phyloP scores from a whole-genome alignment of 2,113 vertebrate species.

The Copsychus sechellarum region DNA sequence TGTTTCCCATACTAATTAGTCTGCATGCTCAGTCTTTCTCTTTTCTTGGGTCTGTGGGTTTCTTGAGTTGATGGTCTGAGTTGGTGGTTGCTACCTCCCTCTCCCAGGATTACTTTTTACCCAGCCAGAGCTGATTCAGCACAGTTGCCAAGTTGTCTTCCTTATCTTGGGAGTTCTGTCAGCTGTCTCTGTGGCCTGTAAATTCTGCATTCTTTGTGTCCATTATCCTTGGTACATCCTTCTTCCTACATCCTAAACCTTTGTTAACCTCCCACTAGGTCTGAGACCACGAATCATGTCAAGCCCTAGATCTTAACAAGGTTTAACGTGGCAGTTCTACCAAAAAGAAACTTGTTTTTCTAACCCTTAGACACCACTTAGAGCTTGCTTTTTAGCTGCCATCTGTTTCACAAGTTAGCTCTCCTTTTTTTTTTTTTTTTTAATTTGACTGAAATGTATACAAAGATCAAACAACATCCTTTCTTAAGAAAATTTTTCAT shows the following conservation, averaged over 20 bases:
- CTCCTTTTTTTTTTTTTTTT: not conserved
- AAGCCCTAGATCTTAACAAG: not conserved
- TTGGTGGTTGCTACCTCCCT: accelerated
- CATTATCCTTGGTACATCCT: not conserved
- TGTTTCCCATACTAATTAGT: not conserved
- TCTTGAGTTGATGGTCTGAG: not conserved
- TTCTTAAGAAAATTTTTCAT: not conserved
- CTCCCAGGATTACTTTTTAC: not conserved
- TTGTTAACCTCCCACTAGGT: not conserved
- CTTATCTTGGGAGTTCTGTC: not conserved
- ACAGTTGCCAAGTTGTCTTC: not conserved
- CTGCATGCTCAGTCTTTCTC: not conserved
- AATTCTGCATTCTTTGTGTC: not conserved
- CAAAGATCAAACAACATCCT: not conserved
- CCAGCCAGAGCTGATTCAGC: accelerated
- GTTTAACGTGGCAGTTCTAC: not conserved
- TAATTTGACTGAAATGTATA: not conserved
- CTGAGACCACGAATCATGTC: not conserved
- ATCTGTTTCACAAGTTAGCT: not conserved
- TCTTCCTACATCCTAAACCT: not conserved
- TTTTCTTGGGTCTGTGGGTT: not conserved
- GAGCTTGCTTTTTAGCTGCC: not conserved
- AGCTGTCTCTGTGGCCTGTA: not conserved
- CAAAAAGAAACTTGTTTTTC: not conserved
- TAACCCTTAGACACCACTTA: not conserved